phyloP scores from a whole-genome alignment of 2,888 invertebrate species.

The Folsomia manolachei region DNA sequence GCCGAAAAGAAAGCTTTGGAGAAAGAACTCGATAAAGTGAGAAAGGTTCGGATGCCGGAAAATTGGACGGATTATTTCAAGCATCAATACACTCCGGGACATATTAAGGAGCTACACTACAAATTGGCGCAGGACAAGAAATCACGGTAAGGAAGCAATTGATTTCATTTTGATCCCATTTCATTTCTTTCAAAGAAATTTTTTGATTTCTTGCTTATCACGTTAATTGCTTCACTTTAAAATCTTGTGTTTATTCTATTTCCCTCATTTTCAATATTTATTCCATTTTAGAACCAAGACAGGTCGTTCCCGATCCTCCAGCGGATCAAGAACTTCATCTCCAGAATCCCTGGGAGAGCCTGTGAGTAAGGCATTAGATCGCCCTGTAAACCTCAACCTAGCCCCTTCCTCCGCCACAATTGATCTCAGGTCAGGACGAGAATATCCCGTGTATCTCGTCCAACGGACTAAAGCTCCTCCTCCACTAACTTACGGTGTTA shows the following conservation, averaged over 20 bases:
- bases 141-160: neutral
- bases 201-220: too few relatives aligned
- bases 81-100: constrained; percentile 37
- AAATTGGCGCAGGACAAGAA: neutral
- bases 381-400: too few relatives aligned
- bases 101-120: constrained; percentile 40
- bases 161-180: neutral
- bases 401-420: constrained; percentile 21
- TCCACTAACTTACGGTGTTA: constrained; percentile 38
- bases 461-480: constrained; percentile 37
- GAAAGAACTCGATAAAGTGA: constrained; percentile 43
- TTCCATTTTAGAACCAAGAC: neutral
- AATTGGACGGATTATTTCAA: constrained; percentile 48
- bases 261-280: neutral
- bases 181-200: too few relatives aligned
- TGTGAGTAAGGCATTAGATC: constrained; percentile 21
- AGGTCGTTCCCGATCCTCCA: constrained; percentile 24
- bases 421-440: constrained; percentile 29
- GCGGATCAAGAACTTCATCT: too few relatives aligned
- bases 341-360: too few relatives aligned
- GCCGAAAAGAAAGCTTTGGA: constrained; percentile 33
- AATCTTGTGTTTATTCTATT: too few relatives aligned
- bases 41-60: constrained; percentile 42
- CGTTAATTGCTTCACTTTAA: too few relatives aligned
- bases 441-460: constrained; percentile 36